A percentile compares a stretch with the other conserved stretches of the same genome.
phyloP scores from a whole-genome alignment of 2,797 vertebrate species.

The Mallotus villosus region DNA sequence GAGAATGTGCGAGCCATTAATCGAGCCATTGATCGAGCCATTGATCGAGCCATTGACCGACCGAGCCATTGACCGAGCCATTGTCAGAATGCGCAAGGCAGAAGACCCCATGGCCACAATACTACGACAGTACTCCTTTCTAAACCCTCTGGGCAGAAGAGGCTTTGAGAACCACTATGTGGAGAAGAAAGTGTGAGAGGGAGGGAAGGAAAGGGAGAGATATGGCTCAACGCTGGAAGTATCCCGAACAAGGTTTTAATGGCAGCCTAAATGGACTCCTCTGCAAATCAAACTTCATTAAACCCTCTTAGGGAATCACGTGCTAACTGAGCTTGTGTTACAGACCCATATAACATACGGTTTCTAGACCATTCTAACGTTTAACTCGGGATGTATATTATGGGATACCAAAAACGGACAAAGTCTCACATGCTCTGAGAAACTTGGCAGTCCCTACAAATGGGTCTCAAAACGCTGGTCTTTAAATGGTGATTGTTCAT shows the following conservation, averaged over 20 bases:
- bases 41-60: too few relatives aligned
- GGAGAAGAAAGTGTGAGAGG: neutral
- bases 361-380: too few relatives aligned
- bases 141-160: neutral
- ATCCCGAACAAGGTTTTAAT: slow-evolving; percentile 18
- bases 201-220: neutral
- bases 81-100: neutral
- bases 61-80: neutral
- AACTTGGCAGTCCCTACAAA: neutral
- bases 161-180: neutral
- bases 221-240: neutral
- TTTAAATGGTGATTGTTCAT: too few relatives aligned
- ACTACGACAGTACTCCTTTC: neutral
- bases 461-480: too few relatives aligned
- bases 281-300: slow-evolving; percentile 37
- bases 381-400: too few relatives aligned
- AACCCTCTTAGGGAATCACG: slow-evolving; percentile 4
- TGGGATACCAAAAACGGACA: too few relatives aligned
- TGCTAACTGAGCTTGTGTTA: slow-evolving; percentile 37
- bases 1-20: too few relatives aligned
- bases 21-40: neutral
- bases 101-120: neutral
- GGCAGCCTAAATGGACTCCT: slow-evolving; percentile 29
- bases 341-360: slow-evolving; percentile 34
- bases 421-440: neutral